phyloP scores from a whole-genome alignment of 2,113 vertebrate genomes.

The Cranoglanis bouderius region DNA sequence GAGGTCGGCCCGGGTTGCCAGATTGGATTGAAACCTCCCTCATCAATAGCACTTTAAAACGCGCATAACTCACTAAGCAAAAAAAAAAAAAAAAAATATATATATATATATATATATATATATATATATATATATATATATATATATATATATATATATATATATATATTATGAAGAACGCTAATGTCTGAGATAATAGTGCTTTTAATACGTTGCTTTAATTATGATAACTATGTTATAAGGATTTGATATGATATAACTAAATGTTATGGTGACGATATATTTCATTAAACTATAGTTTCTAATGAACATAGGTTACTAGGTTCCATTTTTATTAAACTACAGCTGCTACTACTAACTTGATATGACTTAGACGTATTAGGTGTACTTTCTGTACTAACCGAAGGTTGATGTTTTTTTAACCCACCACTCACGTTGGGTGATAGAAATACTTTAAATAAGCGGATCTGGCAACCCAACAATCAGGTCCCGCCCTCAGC shows the following conservation, averaged over 20 bases:
- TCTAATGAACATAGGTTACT: not conserved
- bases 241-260: not conserved
- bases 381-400: not conserved
- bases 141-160: too few relatives aligned
- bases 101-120: too few relatives aligned
- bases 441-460: not conserved
- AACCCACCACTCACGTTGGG: rapidly evolving
- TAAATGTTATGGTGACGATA: not conserved
- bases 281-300: too few relatives aligned
- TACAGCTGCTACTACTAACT: not conserved
- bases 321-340: not conserved
- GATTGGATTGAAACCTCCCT: not conserved
- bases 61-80: not conserved
- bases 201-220: not conserved
- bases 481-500: conserved; percentile 14
- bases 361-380: not conserved
- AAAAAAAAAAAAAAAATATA: too few relatives aligned
- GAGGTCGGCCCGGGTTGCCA: not conserved
- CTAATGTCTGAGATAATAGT: not conserved
- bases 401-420: too few relatives aligned
- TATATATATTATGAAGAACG: not conserved
- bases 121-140: too few relatives aligned
- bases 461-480: conserved; percentile 19
- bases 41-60: not conserved
- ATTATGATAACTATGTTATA: not conserved